Percentiles rank a stretch among this genome's conserved stretches.
These are phyloP conservation scores for Thamnophis elegans DNA, from an alignment of 2,797 vertebrate genomes.

Conservation along the genomic window DNA sequence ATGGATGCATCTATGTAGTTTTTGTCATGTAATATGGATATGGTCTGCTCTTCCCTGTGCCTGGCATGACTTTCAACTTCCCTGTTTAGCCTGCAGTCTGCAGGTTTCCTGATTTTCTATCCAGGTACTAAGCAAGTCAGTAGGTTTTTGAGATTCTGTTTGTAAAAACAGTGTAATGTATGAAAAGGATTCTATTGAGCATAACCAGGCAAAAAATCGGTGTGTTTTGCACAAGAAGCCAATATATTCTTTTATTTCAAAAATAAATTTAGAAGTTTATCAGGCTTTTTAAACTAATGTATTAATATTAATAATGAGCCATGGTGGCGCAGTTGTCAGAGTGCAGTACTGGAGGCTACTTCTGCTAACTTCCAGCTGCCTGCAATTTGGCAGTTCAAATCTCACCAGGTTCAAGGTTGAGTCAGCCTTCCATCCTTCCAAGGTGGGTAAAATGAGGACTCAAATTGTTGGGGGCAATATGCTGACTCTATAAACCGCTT, in stretches of 20 bases:
- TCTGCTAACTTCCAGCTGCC: no score
- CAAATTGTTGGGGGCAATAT: no score
- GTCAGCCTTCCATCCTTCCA: no score
- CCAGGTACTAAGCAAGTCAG: not conserved
- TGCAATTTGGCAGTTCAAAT: no score
- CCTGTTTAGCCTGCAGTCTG: not conserved
- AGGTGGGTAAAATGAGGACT: no score
- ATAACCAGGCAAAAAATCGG: not conserved
- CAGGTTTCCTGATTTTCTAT: not conserved
- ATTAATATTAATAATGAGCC: not conserved
- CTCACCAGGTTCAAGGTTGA: no score
- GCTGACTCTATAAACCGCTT: no score
- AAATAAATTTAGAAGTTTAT: not conserved
- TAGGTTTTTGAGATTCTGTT: not conserved
- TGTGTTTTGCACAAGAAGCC: not conserved
- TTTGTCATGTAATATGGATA: not conserved
- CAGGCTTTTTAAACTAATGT: not conserved
- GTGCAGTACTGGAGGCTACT: no score
- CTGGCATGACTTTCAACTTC: not conserved
- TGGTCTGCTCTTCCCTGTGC: not conserved
- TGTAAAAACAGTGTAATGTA: not conserved
- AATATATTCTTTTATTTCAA: not conserved
- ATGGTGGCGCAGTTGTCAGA: no score
- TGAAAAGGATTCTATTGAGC: not conserved
- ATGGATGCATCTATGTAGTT: not conserved